A percentile compares a stretch with the other conserved stretches of the same genome.
Conservation (phyloP, 2,113 vertebrate genomes). For the Phrynocephalus versicolor region DNA sequence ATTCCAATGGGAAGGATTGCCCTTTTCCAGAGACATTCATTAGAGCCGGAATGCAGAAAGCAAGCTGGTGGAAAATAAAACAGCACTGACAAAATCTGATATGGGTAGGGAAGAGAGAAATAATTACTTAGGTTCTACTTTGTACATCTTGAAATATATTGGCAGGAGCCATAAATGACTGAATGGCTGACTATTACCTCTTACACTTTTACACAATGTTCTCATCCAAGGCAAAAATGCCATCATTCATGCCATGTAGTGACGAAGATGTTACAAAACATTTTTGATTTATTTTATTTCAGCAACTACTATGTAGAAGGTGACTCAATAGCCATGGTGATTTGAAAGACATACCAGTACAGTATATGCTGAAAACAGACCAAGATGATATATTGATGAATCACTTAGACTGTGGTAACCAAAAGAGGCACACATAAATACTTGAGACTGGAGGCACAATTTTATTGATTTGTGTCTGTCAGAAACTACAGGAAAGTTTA, state of each 20-base stretch:
- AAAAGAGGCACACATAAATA: not conserved
- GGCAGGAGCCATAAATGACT: not conserved
- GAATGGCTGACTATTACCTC: not conserved
- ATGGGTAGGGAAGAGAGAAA: not conserved
- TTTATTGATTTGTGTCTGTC: not conserved
- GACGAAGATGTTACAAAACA: not conserved
- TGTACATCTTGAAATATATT: not conserved
- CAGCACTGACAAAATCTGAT: not conserved
- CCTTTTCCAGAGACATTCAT: not conserved
- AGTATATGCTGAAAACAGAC: not conserved
- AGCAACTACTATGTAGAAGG: not conserved
- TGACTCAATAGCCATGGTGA: too few relatives aligned
- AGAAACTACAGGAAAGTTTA: conserved; percentile 13
- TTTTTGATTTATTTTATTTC: not conserved
- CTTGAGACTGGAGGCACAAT: not conserved
- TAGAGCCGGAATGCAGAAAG: conserved; percentile 1
- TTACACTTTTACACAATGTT: not conserved
- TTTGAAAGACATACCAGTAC: not conserved
- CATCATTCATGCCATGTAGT: not conserved
- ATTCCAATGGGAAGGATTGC: not conserved
- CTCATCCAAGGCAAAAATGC: too few relatives aligned
- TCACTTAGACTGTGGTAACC: not conserved
- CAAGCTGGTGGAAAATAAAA: not conserved
- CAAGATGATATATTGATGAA: not conserved
- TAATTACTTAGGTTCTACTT: not conserved